Conservation (phyloP, 2,113 vertebrate species). For the Chloropsis cyanopogon region DNA sequence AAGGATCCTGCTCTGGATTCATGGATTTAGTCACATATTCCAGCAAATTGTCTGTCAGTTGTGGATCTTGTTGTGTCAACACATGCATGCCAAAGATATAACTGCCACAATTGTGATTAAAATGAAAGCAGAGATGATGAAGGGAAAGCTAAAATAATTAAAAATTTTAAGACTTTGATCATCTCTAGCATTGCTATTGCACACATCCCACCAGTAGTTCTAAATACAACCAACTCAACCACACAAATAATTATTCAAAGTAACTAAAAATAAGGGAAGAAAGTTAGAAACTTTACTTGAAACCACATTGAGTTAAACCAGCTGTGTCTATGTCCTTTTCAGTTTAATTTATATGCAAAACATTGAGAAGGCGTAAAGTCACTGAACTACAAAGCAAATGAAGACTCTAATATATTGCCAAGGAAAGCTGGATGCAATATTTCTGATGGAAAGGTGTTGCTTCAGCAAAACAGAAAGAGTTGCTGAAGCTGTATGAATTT, state of each 20-base stretch:
- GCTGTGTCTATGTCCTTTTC: conserved; percentile 9
- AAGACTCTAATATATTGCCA: background rate
- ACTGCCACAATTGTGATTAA: too few species aligned
- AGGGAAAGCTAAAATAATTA: background rate
- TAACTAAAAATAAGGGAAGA: background rate
- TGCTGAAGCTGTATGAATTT: background rate
- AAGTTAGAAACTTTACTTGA: conserved; percentile 13
- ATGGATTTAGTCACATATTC: background rate
- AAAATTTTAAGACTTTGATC: background rate
- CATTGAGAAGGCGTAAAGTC: background rate
- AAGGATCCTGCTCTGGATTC: background rate
- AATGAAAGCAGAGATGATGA: background rate
- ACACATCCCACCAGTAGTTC: background rate
- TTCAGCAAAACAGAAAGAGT: conserved; percentile 19
- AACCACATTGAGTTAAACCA: background rate
- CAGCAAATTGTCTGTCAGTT: background rate
- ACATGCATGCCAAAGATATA: background rate
- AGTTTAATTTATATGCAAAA: conserved; percentile 39
- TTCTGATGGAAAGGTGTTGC: conserved; percentile 2
- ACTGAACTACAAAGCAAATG: conserved; percentile 29
- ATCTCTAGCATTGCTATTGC: background rate
- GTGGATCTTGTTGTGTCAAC: background rate
- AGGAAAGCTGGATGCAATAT: background rate
- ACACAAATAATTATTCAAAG: background rate
- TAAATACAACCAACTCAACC: background rate